A percentile compares a stretch with the other conserved stretches of the same genome.
Conservation (phyloP, 2,888 invertebrate species). For the Cyclophora punctaria region DNA sequence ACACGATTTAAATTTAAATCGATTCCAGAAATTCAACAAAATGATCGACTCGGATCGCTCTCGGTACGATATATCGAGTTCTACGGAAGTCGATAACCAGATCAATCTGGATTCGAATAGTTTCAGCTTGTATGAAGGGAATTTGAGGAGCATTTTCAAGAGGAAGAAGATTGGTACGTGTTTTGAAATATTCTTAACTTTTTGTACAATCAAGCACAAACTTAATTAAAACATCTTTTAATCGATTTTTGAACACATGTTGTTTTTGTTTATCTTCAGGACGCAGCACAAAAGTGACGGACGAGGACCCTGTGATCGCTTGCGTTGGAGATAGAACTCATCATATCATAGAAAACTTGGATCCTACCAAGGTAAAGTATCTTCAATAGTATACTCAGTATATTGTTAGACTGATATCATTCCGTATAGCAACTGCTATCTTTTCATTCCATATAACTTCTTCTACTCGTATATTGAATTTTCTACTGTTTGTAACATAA, state of each 20-base stretch:
- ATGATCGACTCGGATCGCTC: constrained; percentile 18
- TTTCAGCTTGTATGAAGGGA: constrained; percentile 46
- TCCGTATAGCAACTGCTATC: no score
- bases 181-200: no score
- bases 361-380: constrained; percentile 44
- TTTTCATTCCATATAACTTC: no score
- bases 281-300: constrained; percentile 58
- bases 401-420: no score
- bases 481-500: no score
- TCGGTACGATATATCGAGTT: constrained; percentile 19
- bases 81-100: constrained; percentile 44
- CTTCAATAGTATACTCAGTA: no score
- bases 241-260: no score
- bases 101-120: constrained; percentile 39
- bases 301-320: constrained; percentile 57
- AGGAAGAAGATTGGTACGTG: constrained; percentile 59
- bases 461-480: no score
- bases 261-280: constrained; percentile 27
- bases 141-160: constrained; percentile 43
- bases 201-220: no score
- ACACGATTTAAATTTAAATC: constrained; percentile 39
- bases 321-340: constrained; percentile 63
- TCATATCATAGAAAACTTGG: constrained; percentile 62
- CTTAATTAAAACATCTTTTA: no score
- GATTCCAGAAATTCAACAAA: constrained; percentile 38